Percentiles rank a stretch among this genome's conserved stretches.
phyloP scores from a whole-genome alignment of 2,797 vertebrate species.

The Pseudopleuronectes americanus region DNA sequence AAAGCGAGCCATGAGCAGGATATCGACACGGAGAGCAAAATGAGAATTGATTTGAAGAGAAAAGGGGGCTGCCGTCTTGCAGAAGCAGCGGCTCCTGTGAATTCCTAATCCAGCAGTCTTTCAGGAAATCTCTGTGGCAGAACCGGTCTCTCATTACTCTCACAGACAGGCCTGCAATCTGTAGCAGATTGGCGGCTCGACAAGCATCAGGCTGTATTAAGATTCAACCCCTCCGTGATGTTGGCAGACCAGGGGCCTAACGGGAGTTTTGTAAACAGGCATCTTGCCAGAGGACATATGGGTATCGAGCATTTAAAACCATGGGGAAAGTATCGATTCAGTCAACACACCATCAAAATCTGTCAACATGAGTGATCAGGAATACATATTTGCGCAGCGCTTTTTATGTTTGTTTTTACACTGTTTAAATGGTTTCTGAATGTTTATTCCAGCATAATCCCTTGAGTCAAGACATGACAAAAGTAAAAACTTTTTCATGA shows the following conservation, averaged over 20 bases:
- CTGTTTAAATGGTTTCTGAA: constrained; percentile 7
- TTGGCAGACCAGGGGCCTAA: constrained; percentile 53
- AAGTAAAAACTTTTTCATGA: neutral
- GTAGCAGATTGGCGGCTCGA: constrained; percentile 70
- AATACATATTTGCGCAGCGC: constrained; percentile 3
- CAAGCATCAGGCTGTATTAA: constrained; percentile 70
- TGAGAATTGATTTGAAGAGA: constrained; percentile 71
- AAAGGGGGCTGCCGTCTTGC: constrained; percentile 49
- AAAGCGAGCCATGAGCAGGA: constrained; percentile 56
- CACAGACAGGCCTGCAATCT: constrained; percentile 65
- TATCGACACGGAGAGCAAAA: constrained; percentile 68
- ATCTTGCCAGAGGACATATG: constrained; percentile 41
- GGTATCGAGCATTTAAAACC: constrained; percentile 30
- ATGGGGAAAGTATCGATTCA: constrained; percentile 14
- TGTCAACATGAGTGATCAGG: constrained; percentile 27
- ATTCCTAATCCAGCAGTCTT: constrained; percentile 74
- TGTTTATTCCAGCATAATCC: neutral
- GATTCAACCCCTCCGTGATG: constrained; percentile 63
- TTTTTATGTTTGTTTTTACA: constrained; percentile 12
- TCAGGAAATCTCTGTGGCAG: constrained; percentile 75
- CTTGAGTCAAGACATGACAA: neutral
- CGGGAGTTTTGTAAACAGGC: constrained; percentile 58
- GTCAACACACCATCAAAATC: constrained; percentile 24
- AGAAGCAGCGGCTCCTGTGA: constrained; percentile 60
- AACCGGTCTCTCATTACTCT: constrained; percentile 70